These are phyloP conservation scores for Melinopterus prodromus DNA, from an alignment of 2,888 invertebrate species.

Conservation along the genomic window DNA sequence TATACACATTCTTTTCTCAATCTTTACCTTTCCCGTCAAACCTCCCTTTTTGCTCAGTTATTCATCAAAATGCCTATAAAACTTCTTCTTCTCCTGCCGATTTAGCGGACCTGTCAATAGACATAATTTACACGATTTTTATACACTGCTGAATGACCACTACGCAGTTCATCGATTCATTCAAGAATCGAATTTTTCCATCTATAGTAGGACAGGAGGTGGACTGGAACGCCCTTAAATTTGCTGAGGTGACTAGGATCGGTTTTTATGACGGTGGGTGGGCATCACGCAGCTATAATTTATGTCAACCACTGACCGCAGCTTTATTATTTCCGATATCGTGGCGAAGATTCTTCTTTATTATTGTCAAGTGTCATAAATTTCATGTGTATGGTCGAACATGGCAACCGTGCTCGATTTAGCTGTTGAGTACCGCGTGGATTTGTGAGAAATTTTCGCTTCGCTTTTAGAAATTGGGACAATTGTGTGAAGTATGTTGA, in stretches of 20 bases:
- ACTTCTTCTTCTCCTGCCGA: background rate
- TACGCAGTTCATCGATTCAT: constrained; percentile 39
- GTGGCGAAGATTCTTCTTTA: background rate
- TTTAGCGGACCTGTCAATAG: constrained; percentile 11
- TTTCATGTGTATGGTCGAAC: background rate
- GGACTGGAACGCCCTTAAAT: background rate
- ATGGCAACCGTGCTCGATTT: background rate
- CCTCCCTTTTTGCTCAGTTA: background rate
- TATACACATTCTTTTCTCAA: background rate
- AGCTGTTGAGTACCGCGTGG: background rate
- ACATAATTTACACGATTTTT: constrained; percentile 41
- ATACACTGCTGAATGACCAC: constrained; percentile 36
- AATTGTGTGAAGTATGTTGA: background rate
- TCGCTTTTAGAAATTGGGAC: background rate
- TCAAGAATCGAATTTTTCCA: constrained; percentile 25
- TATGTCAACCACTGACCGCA: constrained; percentile 41
- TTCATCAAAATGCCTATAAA: background rate
- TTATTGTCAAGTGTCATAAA: background rate
- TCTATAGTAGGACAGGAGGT: background rate
- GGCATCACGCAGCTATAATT: constrained; percentile 40
- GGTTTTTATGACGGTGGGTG: constrained; percentile 39
- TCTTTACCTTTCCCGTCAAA: background rate
- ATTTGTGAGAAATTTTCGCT: background rate
- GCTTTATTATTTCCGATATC: constrained; percentile 7
- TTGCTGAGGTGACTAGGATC: constrained; percentile 6